A percentile compares a stretch with the other conserved stretches of the same genome.
Evolutionary conservation across 2,888 invertebrate genomes (phyloP).

Genomic region (Drosophila prostipennis): DNA sequence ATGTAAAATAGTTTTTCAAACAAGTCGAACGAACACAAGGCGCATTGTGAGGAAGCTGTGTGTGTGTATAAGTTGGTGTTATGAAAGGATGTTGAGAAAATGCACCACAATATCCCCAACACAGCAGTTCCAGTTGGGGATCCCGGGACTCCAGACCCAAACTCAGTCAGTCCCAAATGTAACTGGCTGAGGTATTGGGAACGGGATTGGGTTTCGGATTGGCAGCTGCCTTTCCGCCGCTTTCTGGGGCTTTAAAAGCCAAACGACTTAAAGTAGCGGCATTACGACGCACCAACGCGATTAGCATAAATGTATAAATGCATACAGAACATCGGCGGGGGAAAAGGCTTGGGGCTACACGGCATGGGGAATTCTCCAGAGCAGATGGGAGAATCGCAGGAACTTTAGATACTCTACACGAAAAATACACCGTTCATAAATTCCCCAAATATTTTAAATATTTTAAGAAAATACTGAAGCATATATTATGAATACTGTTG

Average conservation of each 20-base stretch:
- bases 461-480: too few relatives aligned
- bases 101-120: constrained; percentile 58
- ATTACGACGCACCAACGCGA: constrained; percentile 76
- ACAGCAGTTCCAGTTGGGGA: constrained; percentile 29
- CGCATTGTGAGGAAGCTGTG: constrained; percentile 67
- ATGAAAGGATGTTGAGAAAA: constrained; percentile 74
- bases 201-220: constrained; percentile 37
- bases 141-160: constrained; percentile 21
- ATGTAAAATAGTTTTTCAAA: constrained; percentile 80
- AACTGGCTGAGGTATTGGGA: constrained; percentile 41
- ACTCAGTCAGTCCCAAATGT: constrained; percentile 36
- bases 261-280: constrained; percentile 79
- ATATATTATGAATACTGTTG: too few relatives aligned
- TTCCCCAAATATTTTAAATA: too few relatives aligned
- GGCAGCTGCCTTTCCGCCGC: constrained; percentile 60
- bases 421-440: too few relatives aligned
- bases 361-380: constrained; percentile 3
- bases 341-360: background rate
- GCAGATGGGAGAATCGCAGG: too few relatives aligned
- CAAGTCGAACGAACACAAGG: constrained; percentile 80
- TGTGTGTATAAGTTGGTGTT: constrained; percentile 42
- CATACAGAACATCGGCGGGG: constrained; percentile 56
- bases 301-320: constrained; percentile 80
- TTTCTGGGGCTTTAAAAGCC: constrained; percentile 66
- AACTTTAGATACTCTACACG: background rate